phyloP scores from a whole-genome alignment of 35 echinoderm and acorn worm genomes.

The Heliocidaris tuberculata region DNA sequence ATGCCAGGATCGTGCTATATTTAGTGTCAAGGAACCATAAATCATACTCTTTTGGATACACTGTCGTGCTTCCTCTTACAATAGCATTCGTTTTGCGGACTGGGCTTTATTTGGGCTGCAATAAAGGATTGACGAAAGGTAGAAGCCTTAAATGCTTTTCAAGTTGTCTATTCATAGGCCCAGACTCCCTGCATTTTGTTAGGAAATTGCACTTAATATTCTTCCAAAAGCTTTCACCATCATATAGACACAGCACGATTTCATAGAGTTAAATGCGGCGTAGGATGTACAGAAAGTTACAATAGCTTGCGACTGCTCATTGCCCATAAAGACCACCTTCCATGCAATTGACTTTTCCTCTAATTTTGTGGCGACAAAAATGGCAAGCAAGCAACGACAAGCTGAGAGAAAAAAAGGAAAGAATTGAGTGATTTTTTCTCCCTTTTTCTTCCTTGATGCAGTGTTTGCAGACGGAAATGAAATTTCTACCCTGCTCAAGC shows the following conservation, averaged over 20 bases:
- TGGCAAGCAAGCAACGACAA: neutral
- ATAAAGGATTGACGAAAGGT: neutral
- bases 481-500: constrained; percentile 15
- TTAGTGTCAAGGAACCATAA: too few relatives aligned
- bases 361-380: neutral
- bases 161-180: neutral
- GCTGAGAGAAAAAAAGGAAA: neutral
- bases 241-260: neutral
- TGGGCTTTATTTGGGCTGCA: neutral
- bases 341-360: neutral
- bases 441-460: neutral
- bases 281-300: neutral
- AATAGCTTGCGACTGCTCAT: neutral
- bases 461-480: constrained; percentile 25
- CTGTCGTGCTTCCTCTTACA: too few relatives aligned
- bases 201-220: neutral
- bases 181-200: neutral
- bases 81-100: too few relatives aligned
- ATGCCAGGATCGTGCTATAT: too few relatives aligned
- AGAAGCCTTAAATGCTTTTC: neutral
- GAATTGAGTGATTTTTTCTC: constrained; percentile 1
- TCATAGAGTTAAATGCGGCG: neutral
- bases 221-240: neutral
- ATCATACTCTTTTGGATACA: too few relatives aligned
- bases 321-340: neutral